phyloP scores from a whole-genome alignment of 2,797 vertebrate genomes.

The Enoplosus armatus region DNA sequence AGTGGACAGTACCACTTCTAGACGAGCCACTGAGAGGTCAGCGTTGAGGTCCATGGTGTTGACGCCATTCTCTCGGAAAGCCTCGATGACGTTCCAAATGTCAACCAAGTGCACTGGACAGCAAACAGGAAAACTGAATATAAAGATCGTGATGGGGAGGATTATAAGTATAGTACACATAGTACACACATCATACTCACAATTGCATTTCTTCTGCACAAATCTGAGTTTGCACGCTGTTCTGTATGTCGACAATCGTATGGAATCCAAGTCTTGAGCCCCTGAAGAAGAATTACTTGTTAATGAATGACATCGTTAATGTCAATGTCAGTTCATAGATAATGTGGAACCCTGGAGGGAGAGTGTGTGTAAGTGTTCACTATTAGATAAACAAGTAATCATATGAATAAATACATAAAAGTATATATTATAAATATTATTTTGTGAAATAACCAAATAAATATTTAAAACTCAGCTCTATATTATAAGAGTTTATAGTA shows the following conservation, averaged over 20 bases:
- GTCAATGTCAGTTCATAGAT: background rate
- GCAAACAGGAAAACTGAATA: background rate
- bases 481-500: no score
- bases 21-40: conserved; percentile 92
- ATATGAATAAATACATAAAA: background rate
- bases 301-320: conserved; percentile 32
- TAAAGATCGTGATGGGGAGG: background rate
- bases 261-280: conserved; percentile 98
- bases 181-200: conserved; percentile 86
- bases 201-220: conserved; percentile 99
- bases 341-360: background rate
- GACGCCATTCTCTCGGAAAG: conserved; percentile 94
- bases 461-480: background rate
- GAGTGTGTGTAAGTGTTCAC: background rate
- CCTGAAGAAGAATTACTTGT: conserved; percentile 82
- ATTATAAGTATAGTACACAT: no score
- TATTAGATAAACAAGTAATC: background rate
- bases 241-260: conserved; percentile 97
- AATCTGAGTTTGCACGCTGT: conserved; percentile 99
- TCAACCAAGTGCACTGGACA: conserved; percentile 96
- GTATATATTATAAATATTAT: background rate
- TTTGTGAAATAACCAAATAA: background rate
- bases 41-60: conserved; percentile 92
- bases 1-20: conserved; percentile 95
- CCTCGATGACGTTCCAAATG: conserved; percentile 99